Evolutionary conservation across 23 tunicate species (phyloP), one percentile per base, ranked within the genome.

Genomic region (Diplosoma virens): DNA sequence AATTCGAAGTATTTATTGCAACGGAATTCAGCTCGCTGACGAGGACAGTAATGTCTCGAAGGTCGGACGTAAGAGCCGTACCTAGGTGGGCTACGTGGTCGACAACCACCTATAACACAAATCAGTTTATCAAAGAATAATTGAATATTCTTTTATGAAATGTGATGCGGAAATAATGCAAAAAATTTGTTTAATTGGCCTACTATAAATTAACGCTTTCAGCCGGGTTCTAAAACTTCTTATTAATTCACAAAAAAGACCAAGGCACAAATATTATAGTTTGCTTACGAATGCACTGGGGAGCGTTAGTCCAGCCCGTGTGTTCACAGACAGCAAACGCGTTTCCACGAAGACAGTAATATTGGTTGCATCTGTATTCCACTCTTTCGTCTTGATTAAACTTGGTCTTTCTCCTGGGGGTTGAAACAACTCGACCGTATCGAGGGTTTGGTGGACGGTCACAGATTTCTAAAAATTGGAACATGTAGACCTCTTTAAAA

Each of bases 351-450:
- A 72, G 23, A 24, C 78, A 72, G 22, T 72, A 72, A 6, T 36
- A 33, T 33, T 5, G 24, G 78, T 29, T 72, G 78, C 78, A 72
- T 72, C 78, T 27, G 78, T 72, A 72, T 2, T 21, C 5, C 14
- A 34, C 33, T 9, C 37, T 22, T 2, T 72, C 78, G 22, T 34
- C 61, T 36, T 67, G 52, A 6, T 23, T 21, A 27, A 34, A 67
- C 3, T 5, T 3, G 20, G 7, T 50, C 36, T 22, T 67, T 25
- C 23, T 35, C 7, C 9, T 2, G 3, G 52, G 50, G 6, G 63
- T 16, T 6, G 52, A 36, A 36, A 35, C 52, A 5, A 67, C 22
- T 22, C 7, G 18, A 18, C 52, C 74, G 27, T 67, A 67, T 67
- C 26, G 4, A 3, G 52, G 52, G 25, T n/a, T 67, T 6, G 25